Evolutionary conservation across 92 coral and sea anemone genomes (phyloP).

Genomic region (Desmophyllum pertusum): DNA sequence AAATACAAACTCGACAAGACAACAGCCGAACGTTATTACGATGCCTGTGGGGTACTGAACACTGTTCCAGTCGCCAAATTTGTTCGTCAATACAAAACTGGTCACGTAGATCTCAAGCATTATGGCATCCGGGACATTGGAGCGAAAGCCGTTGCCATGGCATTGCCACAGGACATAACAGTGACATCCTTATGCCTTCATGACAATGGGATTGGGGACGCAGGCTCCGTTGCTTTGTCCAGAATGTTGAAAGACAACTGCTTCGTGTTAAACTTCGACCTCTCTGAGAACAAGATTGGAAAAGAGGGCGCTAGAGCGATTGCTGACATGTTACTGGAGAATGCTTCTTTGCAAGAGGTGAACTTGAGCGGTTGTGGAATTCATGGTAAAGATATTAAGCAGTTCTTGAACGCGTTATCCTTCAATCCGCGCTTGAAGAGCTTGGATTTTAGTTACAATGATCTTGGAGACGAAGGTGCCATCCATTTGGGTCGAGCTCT

Average conservation of each 20-base stretch:
- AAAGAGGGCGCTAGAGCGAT: constrained; percentile 49
- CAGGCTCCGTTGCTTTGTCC: constrained; percentile 56
- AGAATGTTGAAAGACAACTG: constrained; percentile 65
- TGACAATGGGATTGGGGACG: constrained; percentile 58
- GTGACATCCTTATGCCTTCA: constrained; percentile 52
- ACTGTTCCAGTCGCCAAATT: constrained; percentile 61
- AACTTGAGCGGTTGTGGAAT: constrained; percentile 61
- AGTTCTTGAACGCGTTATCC: constrained; percentile 49
- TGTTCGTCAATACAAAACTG: constrained; percentile 52
- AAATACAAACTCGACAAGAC: constrained; percentile 13
- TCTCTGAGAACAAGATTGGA: constrained; percentile 63
- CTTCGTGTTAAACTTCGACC: constrained; percentile 60
- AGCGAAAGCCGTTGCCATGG: constrained; percentile 57
- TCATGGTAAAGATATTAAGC: constrained; percentile 57
- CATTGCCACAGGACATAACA: constrained; percentile 55
- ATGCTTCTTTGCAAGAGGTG: constrained; percentile 54
- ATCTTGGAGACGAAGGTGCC: constrained; percentile 66
- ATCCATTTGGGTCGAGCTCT: constrained; percentile 34
- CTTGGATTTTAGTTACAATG: constrained; percentile 59
- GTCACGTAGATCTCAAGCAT: constrained; percentile 56
- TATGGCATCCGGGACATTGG: constrained; percentile 74
- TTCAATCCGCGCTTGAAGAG: constrained; percentile 44
- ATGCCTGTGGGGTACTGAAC: constrained; percentile 37
- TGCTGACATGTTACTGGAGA: constrained; percentile 66
- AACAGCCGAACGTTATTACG: constrained; percentile 53